These are phyloP conservation scores for Mus pahari DNA, from an alignment of 2,113 vertebrate species.

Conservation along the genomic window DNA sequence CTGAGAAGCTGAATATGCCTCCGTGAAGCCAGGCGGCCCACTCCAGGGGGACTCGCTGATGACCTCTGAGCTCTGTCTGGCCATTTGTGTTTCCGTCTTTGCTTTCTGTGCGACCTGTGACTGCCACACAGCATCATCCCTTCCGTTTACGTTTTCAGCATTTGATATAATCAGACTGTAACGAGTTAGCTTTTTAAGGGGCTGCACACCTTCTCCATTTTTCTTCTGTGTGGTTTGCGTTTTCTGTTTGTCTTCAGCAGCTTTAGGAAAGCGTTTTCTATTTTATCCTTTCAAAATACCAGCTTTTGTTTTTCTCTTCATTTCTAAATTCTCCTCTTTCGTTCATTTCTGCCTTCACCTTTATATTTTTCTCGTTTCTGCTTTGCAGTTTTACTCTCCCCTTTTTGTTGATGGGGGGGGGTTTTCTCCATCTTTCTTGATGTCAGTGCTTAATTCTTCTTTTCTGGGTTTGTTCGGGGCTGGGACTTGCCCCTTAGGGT, in stretches of 20 bases:
- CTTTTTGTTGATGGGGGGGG: neutral
- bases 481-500: neutral
- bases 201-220: neutral
- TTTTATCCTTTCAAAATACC: slow-evolving; percentile 3
- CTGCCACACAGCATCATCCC: neutral
- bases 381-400: neutral
- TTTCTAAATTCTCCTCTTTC: neutral
- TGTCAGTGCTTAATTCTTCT: neutral
- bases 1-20: neutral
- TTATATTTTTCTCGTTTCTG: slow-evolving; percentile 12
- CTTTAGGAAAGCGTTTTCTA: neutral
- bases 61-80: neutral
- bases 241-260: neutral
- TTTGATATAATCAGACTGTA: neutral
- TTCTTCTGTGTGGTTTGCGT: neutral
- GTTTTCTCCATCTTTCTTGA: neutral
- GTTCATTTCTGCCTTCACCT: neutral
- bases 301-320: neutral
- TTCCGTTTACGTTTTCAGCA: neutral
- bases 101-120: neutral
- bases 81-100: neutral
- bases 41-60: neutral
- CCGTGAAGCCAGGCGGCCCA: neutral
- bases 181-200: neutral
- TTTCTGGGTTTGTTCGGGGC: neutral